phyloP scores from a whole-genome alignment of 1,140 invertebrate genomes.

The Globodera ellingtonae region DNA sequence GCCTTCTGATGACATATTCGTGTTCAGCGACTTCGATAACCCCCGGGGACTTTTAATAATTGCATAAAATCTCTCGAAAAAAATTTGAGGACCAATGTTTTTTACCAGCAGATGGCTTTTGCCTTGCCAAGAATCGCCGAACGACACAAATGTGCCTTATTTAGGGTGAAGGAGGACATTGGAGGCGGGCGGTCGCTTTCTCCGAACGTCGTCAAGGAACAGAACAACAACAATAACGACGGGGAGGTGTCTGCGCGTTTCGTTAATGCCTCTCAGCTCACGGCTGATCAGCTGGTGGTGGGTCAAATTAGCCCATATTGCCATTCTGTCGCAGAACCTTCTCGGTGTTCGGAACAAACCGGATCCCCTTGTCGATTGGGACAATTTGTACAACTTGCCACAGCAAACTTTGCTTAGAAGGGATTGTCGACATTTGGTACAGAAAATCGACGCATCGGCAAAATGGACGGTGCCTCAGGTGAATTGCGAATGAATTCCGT shows the following conservation, averaged over 20 bases:
- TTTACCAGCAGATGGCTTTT: no score
- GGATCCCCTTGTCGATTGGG: slow-evolving; percentile 72
- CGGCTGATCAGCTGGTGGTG: slow-evolving; percentile 12
- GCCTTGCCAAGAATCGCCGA: no score
- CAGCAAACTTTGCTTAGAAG: slow-evolving; percentile 85
- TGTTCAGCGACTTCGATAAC: no score
- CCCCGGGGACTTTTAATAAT: no score
- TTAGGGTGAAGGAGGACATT: no score
- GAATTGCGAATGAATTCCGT: neutral
- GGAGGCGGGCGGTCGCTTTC: no score
- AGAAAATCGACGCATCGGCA: slow-evolving; percentile 53
- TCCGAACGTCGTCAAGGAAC: neutral
- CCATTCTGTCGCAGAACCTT: slow-evolving; percentile 45
- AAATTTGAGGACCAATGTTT: no score
- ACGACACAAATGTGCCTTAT: no score
- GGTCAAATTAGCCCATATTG: neutral
- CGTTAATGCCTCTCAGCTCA: neutral
- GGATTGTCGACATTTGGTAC: slow-evolving; percentile 86
- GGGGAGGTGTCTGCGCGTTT: neutral
- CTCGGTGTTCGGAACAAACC: slow-evolving; percentile 62
- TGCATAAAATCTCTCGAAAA: no score
- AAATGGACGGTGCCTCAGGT: slow-evolving; percentile 37
- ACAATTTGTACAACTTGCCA: slow-evolving; percentile 91
- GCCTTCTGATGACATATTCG: no score
- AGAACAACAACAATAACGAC: slow-evolving; percentile 7